Base-by-base conservation (phyloP, 2,888 invertebrate species). In the Epinotia nisella region DNA sequence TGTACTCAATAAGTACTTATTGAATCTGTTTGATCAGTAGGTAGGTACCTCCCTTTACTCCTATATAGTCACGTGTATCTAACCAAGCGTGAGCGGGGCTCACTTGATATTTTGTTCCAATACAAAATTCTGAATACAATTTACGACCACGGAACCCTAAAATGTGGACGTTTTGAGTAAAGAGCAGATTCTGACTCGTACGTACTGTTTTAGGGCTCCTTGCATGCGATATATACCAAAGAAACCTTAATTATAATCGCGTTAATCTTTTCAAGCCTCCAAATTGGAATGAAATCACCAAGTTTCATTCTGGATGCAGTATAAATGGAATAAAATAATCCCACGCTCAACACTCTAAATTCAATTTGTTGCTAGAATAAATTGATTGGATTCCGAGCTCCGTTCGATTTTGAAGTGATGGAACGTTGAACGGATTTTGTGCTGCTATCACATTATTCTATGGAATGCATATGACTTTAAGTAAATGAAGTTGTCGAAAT, bases 331-430 rank as follows among this genome's bases (percentile, higher is more conserved):
- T 49, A 58, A 35, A 71, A 71, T 71, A 64, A 71, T 64, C n/a
- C 58, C 13, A 11, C 58, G 45, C 49, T 67, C 62, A 67, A 68
- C 67, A 72, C 67, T 68, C 61, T 72, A 72, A 68, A 55, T 70
- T 64, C 71, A 69, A 79, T 79, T 78, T 78, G 79, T 79, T 75
- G 76, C 76, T 74, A 69, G 75, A 77, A 77, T 80, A 81, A 80
- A 81, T 79, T 77, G 74, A 79, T 58, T 78, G 74, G 78, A 74
- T 72, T 62, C 56, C 56, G 61, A 13, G 49, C 56, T 61, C 61
- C 67, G 66, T 76, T 73, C 49, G 69, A 73, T 65, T 76, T 70
- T 39, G 69, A 73, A 66, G 78, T 78, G 79, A 82, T 80, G 81
- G 77, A 77, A 79, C 78, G 76, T 76, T 76, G 75, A 74, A 60